Base-by-base conservation (phyloP, 2,797 vertebrate species). In the Erpetoichthys calabaricus region DNA sequence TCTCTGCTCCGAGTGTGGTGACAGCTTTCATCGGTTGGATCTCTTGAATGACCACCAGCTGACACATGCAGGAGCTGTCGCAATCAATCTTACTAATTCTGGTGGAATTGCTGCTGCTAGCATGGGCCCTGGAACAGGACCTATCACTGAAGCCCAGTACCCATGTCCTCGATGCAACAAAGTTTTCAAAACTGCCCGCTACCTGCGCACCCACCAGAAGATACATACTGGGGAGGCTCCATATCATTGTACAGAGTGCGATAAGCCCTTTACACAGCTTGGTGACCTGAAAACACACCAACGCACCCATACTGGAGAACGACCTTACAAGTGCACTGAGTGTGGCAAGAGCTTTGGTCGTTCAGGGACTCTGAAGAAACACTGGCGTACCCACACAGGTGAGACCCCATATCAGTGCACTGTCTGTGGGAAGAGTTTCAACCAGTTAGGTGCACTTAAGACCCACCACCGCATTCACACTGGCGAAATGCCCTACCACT, bases 281-380 rank as follows among this genome's bases (percentile, higher is more conserved):
- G 62, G 62, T 3, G 62, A 63, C 56, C 58, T 63, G 42, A 63
- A 60, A 58, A 63, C 62, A 3, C 62, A 63, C 51, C 58, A 52
- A 5, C 58, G 62, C 43, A 60, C 58, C 7, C 62, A 63, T 58
- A 63, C 62, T 2, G 62, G 62, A 4, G 62, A 63, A 52, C 55
- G 62, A 50, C 62, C 62, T 3, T 63, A 63, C 58, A 55, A 57
- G 58, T 63, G 62, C 55, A 57, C 55, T 46, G 57, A 60, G 55
- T 63, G 62, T 6, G 62, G 62, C 9, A 63, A 63, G 56, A 57
- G 58, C 46, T 63, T 63, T 5, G 62, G 62, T 25, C 62, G 62
- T 58, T 63, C 62, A 8, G 62, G 62, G 45, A 63, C 62, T 4
- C 58, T 63, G 43, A 63, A 63, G 62, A 63, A 63, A 57, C 62